Evolutionary conservation across 2,888 invertebrate genomes (phyloP), one percentile per base, ranked within the genome.

Genomic region (Lacanobia oleracea): DNA sequence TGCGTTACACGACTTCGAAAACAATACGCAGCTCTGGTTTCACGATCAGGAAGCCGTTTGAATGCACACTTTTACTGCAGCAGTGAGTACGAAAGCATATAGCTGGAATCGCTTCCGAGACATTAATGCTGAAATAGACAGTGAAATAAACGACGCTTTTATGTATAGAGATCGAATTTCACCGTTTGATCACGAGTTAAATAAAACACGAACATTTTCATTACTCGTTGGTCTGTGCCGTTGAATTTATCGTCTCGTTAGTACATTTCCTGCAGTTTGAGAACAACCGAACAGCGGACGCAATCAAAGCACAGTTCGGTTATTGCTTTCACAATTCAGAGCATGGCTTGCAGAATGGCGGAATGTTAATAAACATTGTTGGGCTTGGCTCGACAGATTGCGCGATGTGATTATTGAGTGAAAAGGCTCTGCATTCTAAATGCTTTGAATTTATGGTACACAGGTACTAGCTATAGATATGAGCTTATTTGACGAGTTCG

Each of bases 61-160:
- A 48, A 48, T 18, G 48, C 18, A 8, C 14, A 72, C 23, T 72
- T 73, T 56, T 65, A 62, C 57, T 69, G 18, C 45, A 75, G 37
- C 23, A 56, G 18, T 18, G 27, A 16, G 18, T 12, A 45, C 37
- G 23, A 21, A 48, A 40, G 9, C 18, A 68, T 62, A 16, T 23
- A 54, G 45, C 18, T 14, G 2, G 9, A 18, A 45, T 67, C 18
- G 21, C 10, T 33, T 43, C 23, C 45, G 37, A 54, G n/a, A 43
- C 64, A 64, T 67, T 75, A 66, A 71, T 18, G 27, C 3, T 53
- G 21, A 40, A 68, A 72, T 62, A 12, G 12, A 48, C 50, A 54
- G 57, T 23, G 27, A 66, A 76, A 79, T 40, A 79, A 67, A 64
- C 66, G 59, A 54, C 10, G 45, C 23, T 56, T 68, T 79, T 60